Evolutionary conservation across 2,888 invertebrate genomes (phyloP), one percentile per base, ranked within the genome.

Genomic region (Trachelus iudaicus): DNA sequence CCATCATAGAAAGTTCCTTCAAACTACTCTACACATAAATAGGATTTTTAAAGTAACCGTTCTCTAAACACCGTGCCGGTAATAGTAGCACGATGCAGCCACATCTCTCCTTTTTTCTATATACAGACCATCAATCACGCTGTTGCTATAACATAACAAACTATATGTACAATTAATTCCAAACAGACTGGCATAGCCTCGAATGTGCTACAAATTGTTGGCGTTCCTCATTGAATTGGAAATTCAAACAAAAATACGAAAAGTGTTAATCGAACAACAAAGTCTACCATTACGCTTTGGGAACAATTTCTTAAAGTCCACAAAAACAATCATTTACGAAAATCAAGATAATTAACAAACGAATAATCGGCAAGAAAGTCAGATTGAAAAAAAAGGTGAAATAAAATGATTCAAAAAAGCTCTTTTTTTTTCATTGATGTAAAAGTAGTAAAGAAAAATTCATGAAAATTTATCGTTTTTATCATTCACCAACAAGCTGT

Each of bases 21-120:
- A 77, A 86, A 87, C 84, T 85, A 86, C 82, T 86, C 87, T 86
- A 87, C 85, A 77, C 82, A 85, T 86, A 87, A 87, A 86, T 87
- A 87, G 85, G 81, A 84, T 78, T 84, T 83, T 84, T 69, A 80
- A 81, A 81, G 77, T 77, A 81, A 77, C 79, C 77, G 56, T 69
- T 77, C 73, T 79, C 80, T 75, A 77, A 75, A 73, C 77, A 73
- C 78, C 76, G 76, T 75, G 80, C 79, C 73, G 77, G 34, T 78
- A 79, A 69, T 31, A 71, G 23, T 33, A 77, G 75, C 75, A 33
- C 73, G 73, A 37, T 75, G 78, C 75, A 78, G 35, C 73, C 77
- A 35, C 11, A 75, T 69, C 76, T 76, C 30, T 77, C 77, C 15
- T 69, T 81, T 76, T 77, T 34, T 78, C 69, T 81, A 78, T 77